phyloP scores from a whole-genome alignment of 2,888 invertebrate genomes.

The Blastobasis adustella region DNA sequence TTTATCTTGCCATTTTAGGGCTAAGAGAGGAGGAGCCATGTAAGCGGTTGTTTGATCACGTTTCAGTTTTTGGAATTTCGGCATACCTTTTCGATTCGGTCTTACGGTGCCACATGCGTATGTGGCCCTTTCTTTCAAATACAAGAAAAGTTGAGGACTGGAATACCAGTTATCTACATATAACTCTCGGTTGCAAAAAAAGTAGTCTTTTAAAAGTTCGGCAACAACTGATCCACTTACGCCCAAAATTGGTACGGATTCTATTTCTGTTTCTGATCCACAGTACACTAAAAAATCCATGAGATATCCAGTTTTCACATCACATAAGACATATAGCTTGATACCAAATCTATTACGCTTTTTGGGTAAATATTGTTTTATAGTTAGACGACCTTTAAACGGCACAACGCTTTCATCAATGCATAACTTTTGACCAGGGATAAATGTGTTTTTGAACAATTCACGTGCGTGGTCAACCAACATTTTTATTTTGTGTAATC shows the following conservation, averaged over 20 bases:
- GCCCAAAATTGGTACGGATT: constrained; percentile 8
- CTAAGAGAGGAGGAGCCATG: constrained; percentile 6
- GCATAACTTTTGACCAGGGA: constrained; percentile 14
- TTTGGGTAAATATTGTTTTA: constrained; percentile 20
- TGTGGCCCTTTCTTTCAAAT: constrained; percentile 15
- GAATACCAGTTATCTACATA: constrained; percentile 22
- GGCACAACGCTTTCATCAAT: constrained; percentile 21
- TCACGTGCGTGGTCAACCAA: constrained; percentile 14
- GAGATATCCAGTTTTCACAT: constrained; percentile 18
- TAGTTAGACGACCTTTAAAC: constrained; percentile 17
- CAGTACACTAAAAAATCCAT: constrained; percentile 21
- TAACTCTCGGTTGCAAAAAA: constrained; percentile 14
- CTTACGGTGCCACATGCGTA: constrained; percentile 21
- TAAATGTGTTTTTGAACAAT: constrained; percentile 12
- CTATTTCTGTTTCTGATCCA: constrained; percentile 13
- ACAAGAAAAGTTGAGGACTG: constrained; percentile 16
- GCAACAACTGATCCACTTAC: constrained; percentile 14
- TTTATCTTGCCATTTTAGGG: constrained; percentile 34
- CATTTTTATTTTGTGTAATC: constrained; percentile 12
- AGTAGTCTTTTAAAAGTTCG: constrained; percentile 16
- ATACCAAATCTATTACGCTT: constrained; percentile 19
- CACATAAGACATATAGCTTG: constrained; percentile 19
- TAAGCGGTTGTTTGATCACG: constrained; percentile 9
- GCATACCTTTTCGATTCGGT: constrained; percentile 16
- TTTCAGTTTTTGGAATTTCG: constrained; percentile 14